Percentiles rank a stretch among this genome's conserved stretches.
phyloP scores from a whole-genome alignment of 2,113 vertebrate species.

The Sialia sialis region DNA sequence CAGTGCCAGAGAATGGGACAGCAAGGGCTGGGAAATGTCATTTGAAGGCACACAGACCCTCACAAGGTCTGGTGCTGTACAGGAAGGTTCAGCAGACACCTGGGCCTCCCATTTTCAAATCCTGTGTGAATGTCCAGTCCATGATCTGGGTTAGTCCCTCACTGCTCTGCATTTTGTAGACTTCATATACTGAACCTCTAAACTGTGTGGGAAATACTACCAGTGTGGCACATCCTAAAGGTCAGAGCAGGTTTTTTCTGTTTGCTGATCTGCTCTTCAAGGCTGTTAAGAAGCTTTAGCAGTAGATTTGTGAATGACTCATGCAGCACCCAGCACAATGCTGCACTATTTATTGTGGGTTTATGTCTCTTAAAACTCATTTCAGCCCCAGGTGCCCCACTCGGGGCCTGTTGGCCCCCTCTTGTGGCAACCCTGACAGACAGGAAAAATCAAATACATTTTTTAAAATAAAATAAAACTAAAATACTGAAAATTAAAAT shows the following conservation, averaged over 20 bases:
- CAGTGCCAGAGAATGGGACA: not conserved
- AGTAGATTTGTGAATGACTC: not conserved
- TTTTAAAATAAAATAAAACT: rapidly evolving
- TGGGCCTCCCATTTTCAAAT: not conserved
- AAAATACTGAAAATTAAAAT: not conserved
- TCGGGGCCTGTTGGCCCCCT: not conserved
- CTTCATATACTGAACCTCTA: not conserved
- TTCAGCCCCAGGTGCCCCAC: rapidly evolving
- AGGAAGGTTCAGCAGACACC: not conserved
- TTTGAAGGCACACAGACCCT: not conserved
- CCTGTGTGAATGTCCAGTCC: not conserved
- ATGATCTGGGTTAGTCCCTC: not conserved
- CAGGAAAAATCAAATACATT: not conserved
- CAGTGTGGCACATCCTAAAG: not conserved
- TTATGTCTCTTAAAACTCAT: not conserved
- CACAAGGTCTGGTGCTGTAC: not conserved
- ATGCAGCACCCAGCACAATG: rapidly evolving
- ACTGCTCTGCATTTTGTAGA: not conserved
- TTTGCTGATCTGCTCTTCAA: not conserved
- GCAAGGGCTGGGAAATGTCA: not conserved
- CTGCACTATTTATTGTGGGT: rapidly evolving
- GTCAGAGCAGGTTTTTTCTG: not conserved
- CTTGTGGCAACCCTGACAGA: not conserved
- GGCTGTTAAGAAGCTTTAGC: not conserved
- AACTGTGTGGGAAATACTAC: not conserved